Evolutionary conservation across 2,888 invertebrate species (phyloP).

Genomic region (Lepidochitona cinerea): DNA sequence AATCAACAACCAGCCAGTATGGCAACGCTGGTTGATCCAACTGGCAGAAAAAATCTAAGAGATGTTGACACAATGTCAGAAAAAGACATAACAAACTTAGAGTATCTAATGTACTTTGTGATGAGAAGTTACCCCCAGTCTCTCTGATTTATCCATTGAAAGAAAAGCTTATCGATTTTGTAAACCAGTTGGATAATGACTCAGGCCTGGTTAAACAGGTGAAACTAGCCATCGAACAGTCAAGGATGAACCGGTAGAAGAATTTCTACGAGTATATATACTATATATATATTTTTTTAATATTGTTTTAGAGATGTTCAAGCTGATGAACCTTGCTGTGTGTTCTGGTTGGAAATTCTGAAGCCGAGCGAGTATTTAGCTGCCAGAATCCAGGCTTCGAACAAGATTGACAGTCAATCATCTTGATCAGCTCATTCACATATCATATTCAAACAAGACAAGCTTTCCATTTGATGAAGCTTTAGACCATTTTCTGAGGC

Average conservation of each 20-base stretch:
- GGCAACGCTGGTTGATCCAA: constrained; percentile 13
- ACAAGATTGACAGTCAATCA: not conserved
- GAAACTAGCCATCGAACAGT: constrained; percentile 1
- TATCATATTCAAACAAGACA: not conserved
- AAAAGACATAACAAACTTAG: constrained; percentile 15
- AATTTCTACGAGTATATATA: too few species aligned
- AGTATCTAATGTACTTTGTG: constrained; percentile 20
- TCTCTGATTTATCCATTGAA: constrained; percentile 17
- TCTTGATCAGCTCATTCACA: not conserved
- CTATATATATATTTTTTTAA: not conserved
- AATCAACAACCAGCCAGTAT: constrained; percentile 27
- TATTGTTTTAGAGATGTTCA: not conserved
- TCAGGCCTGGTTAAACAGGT: not conserved
- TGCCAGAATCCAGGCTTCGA: not conserved
- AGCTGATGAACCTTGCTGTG: not conserved
- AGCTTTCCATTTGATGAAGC: not conserved
- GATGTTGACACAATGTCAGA: constrained; percentile 18
- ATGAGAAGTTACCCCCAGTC: constrained; percentile 8
- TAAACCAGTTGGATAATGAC: constrained; percentile 8
- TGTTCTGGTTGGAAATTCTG: not conserved
- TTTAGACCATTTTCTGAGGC: not conserved
- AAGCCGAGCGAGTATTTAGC: not conserved
- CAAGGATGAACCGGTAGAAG: too few species aligned
- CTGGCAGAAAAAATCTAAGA: constrained; percentile 9
- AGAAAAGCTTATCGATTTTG: not conserved